Conservation (phyloP, 2,888 invertebrate genomes). For the Amitus sp. region DNA sequence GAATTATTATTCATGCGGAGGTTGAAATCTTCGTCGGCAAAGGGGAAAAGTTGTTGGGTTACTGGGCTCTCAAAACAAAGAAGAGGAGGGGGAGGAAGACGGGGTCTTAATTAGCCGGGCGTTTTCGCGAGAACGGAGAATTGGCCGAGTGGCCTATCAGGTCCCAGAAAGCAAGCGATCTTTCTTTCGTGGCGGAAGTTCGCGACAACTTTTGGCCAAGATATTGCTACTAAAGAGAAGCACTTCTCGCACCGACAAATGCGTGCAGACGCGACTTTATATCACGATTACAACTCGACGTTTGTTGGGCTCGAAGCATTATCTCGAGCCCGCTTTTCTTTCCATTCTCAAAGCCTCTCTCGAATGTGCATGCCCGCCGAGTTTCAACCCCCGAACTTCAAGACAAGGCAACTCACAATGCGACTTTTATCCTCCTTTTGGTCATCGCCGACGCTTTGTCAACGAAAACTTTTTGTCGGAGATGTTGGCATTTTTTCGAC, state of each 20-base stretch:
- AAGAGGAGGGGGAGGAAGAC: background rate
- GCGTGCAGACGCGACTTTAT: background rate
- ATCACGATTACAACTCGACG: background rate
- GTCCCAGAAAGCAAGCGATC: background rate
- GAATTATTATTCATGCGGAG: conserved; percentile 1
- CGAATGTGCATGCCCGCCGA: conserved; percentile 2
- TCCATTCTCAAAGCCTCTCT: conserved; percentile 31
- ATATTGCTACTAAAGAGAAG: background rate
- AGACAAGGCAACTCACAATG: conserved; percentile 17
- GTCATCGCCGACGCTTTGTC: no score
- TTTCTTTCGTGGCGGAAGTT: background rate
- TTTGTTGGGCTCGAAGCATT: conserved; percentile 2
- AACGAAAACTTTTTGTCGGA: no score
- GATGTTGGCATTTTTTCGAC: no score
- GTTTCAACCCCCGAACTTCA: conserved; percentile 42
- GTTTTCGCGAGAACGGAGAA: conserved; percentile 7
- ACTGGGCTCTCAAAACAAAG: conserved; percentile 3
- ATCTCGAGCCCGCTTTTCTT: conserved; percentile 23
- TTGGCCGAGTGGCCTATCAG: background rate
- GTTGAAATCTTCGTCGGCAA: conserved; percentile 3
- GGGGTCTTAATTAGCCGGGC: conserved; percentile 13
- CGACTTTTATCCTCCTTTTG: no score
- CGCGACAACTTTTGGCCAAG: background rate
- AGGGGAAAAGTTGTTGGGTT: conserved; percentile 11
- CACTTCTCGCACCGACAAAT: background rate